Evolutionary conservation across 2,797 vertebrate species (phyloP), one percentile per base, ranked within the genome.

Genomic region (Graptemys geographica): DNA sequence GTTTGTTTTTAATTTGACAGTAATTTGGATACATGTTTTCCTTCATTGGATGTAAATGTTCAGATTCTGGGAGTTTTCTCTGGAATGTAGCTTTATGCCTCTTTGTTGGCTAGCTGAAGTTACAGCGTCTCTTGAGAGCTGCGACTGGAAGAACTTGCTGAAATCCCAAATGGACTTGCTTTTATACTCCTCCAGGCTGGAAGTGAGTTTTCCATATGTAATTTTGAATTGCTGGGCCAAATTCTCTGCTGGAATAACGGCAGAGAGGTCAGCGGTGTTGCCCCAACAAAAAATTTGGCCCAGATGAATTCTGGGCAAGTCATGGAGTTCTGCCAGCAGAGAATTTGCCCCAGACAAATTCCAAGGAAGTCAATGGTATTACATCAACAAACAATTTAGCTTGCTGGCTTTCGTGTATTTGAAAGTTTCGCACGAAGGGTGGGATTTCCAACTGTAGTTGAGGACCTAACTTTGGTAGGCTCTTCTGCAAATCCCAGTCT

Each of bases 171-270:
- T 79, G 55, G 65, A 80, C 94, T 13, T 96, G 91, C 87, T 86
- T 92, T 94, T 86, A 91, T 93, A 78, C 81, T 95, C 95, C 93
- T 92, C 87, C 57, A 84, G 84, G 82, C 95, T 92, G 12, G 11
- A n/a, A 80, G 57, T 49, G 19, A 10, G 55, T 87, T 79, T 92
- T 88, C 80, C 86, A 47, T 69, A 47, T 28, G 55, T 82, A 80
- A 79, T 57, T 85, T 94, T 87, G 76, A 86, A 87, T 44, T 96
- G 91, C 90, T 7, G 2, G 55, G 51, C 91, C 53, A 33, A 87
- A 90, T 95, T 88, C 51, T 95, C 15, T 74, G 93, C 87, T 95
- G 95, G 81, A 79, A 85, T 87, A 51, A 55, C 25, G 94, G n/a
- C n/a, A 90, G 72, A 85, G 56, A 89, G 25, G 62, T 76, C 4